Base-by-base conservation (phyloP, 1,140 invertebrate genomes). In the Aphis craccivora region DNA sequence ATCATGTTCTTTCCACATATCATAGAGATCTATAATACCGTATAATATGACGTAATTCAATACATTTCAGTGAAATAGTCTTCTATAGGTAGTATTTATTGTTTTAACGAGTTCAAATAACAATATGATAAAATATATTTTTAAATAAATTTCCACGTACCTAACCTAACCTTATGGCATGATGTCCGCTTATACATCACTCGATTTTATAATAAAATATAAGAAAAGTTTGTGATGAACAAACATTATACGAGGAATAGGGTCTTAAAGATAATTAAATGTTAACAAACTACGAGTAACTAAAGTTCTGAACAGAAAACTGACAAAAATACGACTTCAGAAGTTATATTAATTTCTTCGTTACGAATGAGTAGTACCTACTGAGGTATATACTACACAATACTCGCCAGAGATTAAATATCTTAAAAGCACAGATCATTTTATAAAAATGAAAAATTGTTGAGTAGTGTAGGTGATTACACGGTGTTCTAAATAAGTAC, bases 231-330 rank as follows among this genome's bases (percentile, higher is more conserved):
- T 45, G 25, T 3, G 25, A 14, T 30, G 43, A 86, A 86, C 40
- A 45, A 86, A 86, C 40, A 45, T 86, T 18, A 43, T 20, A 30
- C 25, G 9, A 43, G 37, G 1, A 45, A 45, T 30, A 2, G 43
- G 84, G 25, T 40, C 40, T 86, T 86, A 86, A n/a, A 45, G 84
- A 86, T 86, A 86, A 86, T 86, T 86, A 86, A 86, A 86, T 86
- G 84, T 86, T 86, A 5, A 11, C 14, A 30, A 86, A 86, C 84
- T 45, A 86, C 40, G 37, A 18, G 30, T 30, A 86, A 37, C 40
- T 40, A 43, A 83, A 40, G 83, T 84, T 25, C 37, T 43, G 40
- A 25, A 40, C 40, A 84, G 40, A 86, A 86, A 45, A 45, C 84
- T 45, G 40, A 45, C 84, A 45, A 86, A 86, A 86, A 43, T 86